Percentiles rank a stretch among this genome's conserved stretches.
These are phyloP conservation scores for Alcedo atthis DNA, from an alignment of 2,797 vertebrate species.

Conservation along the genomic window DNA sequence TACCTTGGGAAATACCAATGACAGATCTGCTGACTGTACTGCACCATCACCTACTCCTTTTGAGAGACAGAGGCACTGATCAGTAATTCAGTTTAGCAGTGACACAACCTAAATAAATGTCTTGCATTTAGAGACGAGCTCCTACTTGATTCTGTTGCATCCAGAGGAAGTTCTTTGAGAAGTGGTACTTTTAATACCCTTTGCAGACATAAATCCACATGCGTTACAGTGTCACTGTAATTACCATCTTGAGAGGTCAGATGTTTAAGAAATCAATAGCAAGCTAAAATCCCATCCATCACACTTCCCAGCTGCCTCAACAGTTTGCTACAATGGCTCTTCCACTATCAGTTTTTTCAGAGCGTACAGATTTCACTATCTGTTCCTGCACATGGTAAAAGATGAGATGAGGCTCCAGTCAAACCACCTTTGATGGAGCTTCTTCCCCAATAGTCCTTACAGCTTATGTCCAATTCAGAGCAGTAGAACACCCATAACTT, in stretches of 20 bases:
- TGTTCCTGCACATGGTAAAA: not conserved
- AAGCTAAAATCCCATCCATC: not conserved
- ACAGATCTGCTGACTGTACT: not conserved
- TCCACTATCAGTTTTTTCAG: not conserved
- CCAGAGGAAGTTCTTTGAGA: not conserved
- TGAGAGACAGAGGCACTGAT: not conserved
- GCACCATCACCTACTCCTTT: not conserved
- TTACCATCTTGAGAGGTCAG: not conserved
- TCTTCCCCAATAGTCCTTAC: not conserved
- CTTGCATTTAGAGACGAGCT: not conserved
- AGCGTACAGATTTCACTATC: not conserved
- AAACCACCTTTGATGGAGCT: not conserved
- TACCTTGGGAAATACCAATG: accelerated
- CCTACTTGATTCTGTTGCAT: not conserved
- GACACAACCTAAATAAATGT: not conserved
- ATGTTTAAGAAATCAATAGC: not conserved
- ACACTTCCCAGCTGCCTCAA: not conserved
- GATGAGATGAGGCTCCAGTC: not conserved
- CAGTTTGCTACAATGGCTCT: not conserved
- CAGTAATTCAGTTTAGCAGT: not conserved
- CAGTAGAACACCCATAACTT: not conserved
- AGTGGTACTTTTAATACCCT: not conserved
- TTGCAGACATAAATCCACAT: not conserved
- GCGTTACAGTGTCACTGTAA: not conserved
- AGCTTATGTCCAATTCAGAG: not conserved